Conservation (phyloP, 2,888 invertebrate genomes). For the Drosophila pseudotakahashii region DNA sequence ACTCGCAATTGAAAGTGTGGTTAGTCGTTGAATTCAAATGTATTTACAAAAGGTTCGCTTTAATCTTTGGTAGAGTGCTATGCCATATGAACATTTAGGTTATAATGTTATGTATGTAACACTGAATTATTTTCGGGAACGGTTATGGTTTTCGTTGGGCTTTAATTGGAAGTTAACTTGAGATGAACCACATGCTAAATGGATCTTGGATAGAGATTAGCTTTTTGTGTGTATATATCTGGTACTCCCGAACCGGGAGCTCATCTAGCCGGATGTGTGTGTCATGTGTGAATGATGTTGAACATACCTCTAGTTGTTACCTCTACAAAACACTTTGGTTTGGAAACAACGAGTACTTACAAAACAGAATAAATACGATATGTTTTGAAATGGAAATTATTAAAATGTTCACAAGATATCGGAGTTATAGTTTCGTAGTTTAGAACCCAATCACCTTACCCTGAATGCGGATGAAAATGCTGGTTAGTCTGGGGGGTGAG, state of each 20-base stretch:
- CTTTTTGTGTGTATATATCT: constrained; percentile 26
- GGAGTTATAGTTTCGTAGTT: constrained; percentile 1
- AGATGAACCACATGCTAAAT: constrained; percentile 70
- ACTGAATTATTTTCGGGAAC: constrained; percentile 30
- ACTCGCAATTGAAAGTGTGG: constrained; percentile 26
- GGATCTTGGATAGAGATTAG: constrained; percentile 44
- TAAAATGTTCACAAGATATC: background rate
- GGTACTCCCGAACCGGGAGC: background rate
- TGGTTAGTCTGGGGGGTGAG: constrained; percentile 31
- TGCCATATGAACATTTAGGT: constrained; percentile 71
- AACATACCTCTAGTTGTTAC: constrained; percentile 71
- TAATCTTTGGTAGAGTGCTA: constrained; percentile 57
- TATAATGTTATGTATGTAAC: constrained; percentile 55
- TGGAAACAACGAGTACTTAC: constrained; percentile 37
- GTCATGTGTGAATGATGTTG: constrained; percentile 16
- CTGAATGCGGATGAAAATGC: constrained; percentile 56
- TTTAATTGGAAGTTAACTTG: constrained; percentile 37
- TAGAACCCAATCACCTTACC: constrained; percentile 36
- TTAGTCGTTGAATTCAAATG: constrained; percentile 52
- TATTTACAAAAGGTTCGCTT: constrained; percentile 61
- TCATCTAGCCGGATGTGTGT: constrained; percentile 42
- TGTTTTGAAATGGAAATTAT: background rate
- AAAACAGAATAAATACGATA: constrained; percentile 16
- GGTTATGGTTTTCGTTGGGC: constrained; percentile 23
- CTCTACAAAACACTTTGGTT: constrained; percentile 34